Evolutionary conservation across 2,888 invertebrate genomes (phyloP), one percentile per base, ranked within the genome.

Genomic region (Coremacera marginata): DNA sequence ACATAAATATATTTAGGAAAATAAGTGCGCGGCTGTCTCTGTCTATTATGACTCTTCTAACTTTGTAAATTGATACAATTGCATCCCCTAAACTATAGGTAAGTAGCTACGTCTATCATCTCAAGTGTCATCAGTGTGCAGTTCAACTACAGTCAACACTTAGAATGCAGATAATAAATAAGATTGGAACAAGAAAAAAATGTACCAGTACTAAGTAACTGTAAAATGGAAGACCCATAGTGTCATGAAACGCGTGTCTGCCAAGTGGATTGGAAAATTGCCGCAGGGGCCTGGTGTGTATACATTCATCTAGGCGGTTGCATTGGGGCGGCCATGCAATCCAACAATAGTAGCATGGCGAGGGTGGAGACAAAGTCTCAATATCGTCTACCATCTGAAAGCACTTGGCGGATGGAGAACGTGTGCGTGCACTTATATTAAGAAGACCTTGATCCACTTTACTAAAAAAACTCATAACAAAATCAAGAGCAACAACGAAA

Each of bases 371-470:
- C 25, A 60, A 60, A 60, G 60, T 60, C 60, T 27, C 25, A 60
- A 60, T 60, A 60, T 60, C 60, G 60, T 16, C 14, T 9, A 60
- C 22, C 60, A 60, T 60, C 2, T 22, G 60, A 60, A 27, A 16
- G 44, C 25, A 22, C n/a, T 16, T 19, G 44, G 44, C 67, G 37
- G 37, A 67, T 67, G 71, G 16, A 14, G 14, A 37, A 55, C 57
- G 71, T 57, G 71, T 71, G 71, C 71, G n/a, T 57, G 71, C 71
- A 71, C 71, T 71, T 57, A 71, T 27, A 19, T 11, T 11, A 27
- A 5, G 16, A 22, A 57, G 71, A 57, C 71, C 71, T 71, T 71
- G 71, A 71, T 60, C 71, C 71, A 71, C 55, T 71, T 71, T 71
- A 27, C 16, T 16, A 25, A 60, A 57, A 57, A 27, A 60, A 60